Conservation (phyloP, 2,113 vertebrate genomes). For the Heptranchias perlo region DNA sequence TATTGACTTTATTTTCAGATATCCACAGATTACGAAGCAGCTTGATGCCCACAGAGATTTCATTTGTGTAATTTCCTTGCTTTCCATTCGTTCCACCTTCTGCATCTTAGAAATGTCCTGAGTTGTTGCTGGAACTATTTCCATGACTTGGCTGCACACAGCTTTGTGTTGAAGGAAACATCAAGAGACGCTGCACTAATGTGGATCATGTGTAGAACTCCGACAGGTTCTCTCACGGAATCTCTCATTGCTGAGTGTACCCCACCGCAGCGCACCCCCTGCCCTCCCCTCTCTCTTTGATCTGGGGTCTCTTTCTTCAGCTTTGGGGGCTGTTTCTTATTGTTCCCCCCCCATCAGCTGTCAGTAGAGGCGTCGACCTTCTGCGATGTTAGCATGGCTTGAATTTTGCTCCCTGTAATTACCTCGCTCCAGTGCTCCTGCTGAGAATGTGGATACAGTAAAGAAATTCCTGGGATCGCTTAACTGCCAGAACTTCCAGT, state of each 20-base stretch:
- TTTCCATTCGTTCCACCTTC: background rate
- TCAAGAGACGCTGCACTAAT: background rate
- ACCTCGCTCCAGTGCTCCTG: background rate
- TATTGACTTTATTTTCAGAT: background rate
- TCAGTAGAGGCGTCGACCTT: background rate
- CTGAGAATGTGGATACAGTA: background rate
- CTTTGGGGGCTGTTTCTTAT: background rate
- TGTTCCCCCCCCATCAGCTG: background rate
- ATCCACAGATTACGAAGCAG: background rate
- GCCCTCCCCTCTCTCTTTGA: background rate
- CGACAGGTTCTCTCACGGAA: background rate
- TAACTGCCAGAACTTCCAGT: background rate
- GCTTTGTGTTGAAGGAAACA: background rate
- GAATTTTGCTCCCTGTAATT: background rate
- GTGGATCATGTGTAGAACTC: background rate
- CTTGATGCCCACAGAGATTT: background rate
- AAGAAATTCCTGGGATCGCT: background rate
- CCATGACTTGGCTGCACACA: background rate
- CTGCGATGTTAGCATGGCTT: background rate
- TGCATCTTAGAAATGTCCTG: background rate
- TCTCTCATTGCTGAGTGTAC: background rate
- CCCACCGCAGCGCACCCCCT: background rate
- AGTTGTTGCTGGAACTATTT: background rate
- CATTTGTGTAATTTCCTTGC: background rate
- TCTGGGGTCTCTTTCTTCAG: background rate